Evolutionary conservation across 1,140 invertebrate species (phyloP), one percentile per base, ranked within the genome.

Genomic region (Papilio polyxenes): DNA sequence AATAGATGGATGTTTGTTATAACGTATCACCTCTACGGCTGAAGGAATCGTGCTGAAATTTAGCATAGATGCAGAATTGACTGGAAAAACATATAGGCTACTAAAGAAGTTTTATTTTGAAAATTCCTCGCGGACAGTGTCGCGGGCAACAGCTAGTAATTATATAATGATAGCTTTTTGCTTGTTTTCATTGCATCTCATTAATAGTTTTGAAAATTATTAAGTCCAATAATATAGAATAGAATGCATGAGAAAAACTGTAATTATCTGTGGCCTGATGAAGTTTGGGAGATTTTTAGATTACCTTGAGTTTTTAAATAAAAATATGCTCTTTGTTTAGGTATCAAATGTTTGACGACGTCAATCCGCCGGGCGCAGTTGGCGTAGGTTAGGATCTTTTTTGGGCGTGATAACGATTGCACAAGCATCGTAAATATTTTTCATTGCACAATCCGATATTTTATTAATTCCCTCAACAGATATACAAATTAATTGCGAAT

Each of bases 331-430:
- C 2, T 65, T 40, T 62, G 31, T n/a, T 10, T 48, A 62, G 59
- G 59, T 62, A 62, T 62, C 59, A 62, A 62, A 62, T 62, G 59
- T 65, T 65, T 65, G 62, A 65, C 20, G 62, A 65, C 62, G 62
- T 65, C 62, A 65, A 31, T 65, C 23, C 23, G 10, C 23, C 20
- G 23, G 13, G 62, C 62, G 72, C 72, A 74, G 72, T 74, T 74
- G 72, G 72, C 40, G 72, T 44, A 74, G 72, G 40, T 74, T 74
- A 44, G 72, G 40, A 44, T n/a, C 40, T 74, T 74, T 40, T 74
- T 74, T 74, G 13, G 72, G 6, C 40, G 37, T n/a, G 72, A 74
- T 44, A 74, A 44, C 40, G 72, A 5, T 40, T 37, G 72, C 40
- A 74, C 15, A 44, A 37, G 8, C 40, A 17, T 44, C 13, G 72